Conservation (phyloP, 1,140 invertebrate genomes). For the Pseudomyrmex concolor region DNA sequence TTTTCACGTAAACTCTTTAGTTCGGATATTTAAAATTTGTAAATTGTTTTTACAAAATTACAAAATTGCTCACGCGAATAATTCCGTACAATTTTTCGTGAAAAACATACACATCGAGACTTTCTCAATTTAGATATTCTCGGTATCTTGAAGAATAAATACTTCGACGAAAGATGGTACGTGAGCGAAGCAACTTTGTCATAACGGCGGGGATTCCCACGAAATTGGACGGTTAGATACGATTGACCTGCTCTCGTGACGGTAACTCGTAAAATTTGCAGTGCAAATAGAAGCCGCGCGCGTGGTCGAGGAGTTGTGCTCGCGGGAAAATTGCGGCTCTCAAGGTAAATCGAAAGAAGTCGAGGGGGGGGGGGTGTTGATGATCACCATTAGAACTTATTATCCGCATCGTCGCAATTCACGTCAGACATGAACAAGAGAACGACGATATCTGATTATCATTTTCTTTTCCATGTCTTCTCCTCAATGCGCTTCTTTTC, state of each 20-base stretch:
- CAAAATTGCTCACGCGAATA: not conserved
- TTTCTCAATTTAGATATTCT: slow-evolving; percentile 31
- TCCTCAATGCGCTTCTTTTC: slow-evolving; percentile 22
- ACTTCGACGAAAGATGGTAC: slow-evolving; percentile 37
- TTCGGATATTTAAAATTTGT: too few species aligned
- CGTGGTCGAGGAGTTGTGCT: slow-evolving; percentile 70
- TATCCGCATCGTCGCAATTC: slow-evolving; percentile 73
- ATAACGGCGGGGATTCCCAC: slow-evolving; percentile 36
- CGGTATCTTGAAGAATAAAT: slow-evolving; percentile 12
- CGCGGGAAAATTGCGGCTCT: slow-evolving; percentile 77
- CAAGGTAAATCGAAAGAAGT: slow-evolving; percentile 70
- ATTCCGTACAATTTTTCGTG: not conserved
- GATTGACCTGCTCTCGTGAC: slow-evolving; percentile 73
- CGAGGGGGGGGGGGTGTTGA: slow-evolving; percentile 64
- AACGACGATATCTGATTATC: slow-evolving; percentile 20
- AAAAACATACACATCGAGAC: not conserved
- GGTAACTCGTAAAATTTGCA: slow-evolving; percentile 80
- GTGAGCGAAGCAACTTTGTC: slow-evolving; percentile 47
- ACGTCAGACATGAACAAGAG: slow-evolving; percentile 73
- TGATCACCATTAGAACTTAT: slow-evolving; percentile 73
- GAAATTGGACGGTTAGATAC: slow-evolving; percentile 28
- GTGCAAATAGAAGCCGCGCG: slow-evolving; percentile 79
- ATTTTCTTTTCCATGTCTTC: slow-evolving; percentile 1
- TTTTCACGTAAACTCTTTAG: too few species aligned
- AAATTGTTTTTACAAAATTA: too few species aligned